Evolutionary conservation across 2,888 invertebrate genomes (phyloP), one percentile per base, ranked within the genome.

Genomic region (Steinernema hermaphroditum): DNA sequence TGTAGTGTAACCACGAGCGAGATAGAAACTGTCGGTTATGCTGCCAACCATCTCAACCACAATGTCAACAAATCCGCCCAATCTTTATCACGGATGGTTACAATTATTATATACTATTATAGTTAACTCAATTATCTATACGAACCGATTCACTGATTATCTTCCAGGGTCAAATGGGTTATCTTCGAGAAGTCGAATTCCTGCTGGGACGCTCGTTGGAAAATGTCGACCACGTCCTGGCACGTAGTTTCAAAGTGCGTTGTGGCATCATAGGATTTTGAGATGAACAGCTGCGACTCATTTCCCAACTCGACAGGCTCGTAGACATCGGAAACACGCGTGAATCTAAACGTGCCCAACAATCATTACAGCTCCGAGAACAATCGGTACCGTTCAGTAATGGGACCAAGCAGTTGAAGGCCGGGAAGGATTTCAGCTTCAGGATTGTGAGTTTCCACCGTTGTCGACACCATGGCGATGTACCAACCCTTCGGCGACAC

Each of bases 231-330:
- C 75, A 99, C 97, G 90, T 99, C 98, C 88, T 77, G 90, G 88
- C 98, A 98, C 80, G 97, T 98, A 70, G 97, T 96, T 89, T 97
- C 96, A 88, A 98, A 98, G 88, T 99, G 98, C 86, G 96, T 95
- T 72, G 98, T 98, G 54, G 98, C 95, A 90, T 99, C 98, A 88
- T 96, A 98, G 9, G 96, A 94, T 88, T 93, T 92, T 1, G 97
- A 96, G 87, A 99, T 94, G 89, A 96, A 98, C 76, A 97, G 91
- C 90, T 96, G 93, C 81, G 93, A 92, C 80, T 92, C 91, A 76
- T 91, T 89, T 44, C 97, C 97, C 87, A 93, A 91, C 89, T 96
- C 95, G 72, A 91, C 91, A 29, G 97, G 95, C 87, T 94, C 95
- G 89, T 91, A 93, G 85, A 95, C 93, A 88, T 98, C 96, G 57